A percentile compares a stretch with the other conserved stretches of the same genome.
Evolutionary conservation across 2,888 invertebrate species (phyloP).

Genomic region (Petrophora chlorosata): DNA sequence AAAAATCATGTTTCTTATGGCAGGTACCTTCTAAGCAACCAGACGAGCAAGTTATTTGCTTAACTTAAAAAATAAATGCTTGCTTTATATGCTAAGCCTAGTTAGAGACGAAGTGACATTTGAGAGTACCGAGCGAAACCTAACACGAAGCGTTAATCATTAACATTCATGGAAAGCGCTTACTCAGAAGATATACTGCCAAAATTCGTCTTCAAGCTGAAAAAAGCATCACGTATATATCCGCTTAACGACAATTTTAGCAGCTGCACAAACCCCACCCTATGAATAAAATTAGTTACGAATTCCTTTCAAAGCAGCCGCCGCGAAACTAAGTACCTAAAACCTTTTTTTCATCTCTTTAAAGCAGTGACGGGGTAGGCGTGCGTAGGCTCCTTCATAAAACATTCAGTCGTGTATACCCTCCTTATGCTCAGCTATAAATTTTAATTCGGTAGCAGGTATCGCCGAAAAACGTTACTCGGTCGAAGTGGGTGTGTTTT

Average conservation of each 20-base stretch:
- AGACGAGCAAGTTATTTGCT: too few relatives aligned
- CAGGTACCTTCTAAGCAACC: too few relatives aligned
- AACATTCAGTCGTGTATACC: conserved; percentile 42
- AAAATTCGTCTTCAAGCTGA: too few relatives aligned
- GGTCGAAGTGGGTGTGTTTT: conserved; percentile 36
- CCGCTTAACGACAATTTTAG: conserved; percentile 1
- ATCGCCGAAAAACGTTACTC: conserved; percentile 41
- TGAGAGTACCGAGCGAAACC: too few relatives aligned
- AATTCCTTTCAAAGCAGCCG: conserved; percentile 23
- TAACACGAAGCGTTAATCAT: too few relatives aligned
- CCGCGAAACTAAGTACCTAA: conserved; percentile 17
- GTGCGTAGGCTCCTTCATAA: conserved; percentile 37
- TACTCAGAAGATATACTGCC: too few relatives aligned
- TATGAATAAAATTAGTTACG: conserved; percentile 38
- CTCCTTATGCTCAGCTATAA: conserved; percentile 42
- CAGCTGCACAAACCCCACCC: conserved; percentile 8
- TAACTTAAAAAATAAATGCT: too few relatives aligned
- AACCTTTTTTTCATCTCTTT: conserved; percentile 24
- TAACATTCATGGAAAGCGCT: neutral
- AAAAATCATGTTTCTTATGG: too few relatives aligned
- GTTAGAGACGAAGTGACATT: too few relatives aligned
- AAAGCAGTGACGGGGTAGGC: conserved; percentile 3
- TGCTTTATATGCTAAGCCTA: too few relatives aligned
- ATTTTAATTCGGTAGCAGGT: conserved; percentile 44
- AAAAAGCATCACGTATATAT: too few relatives aligned